Evolutionary conservation across 1,140 invertebrate genomes (phyloP).

Genomic region (Fopius arisanus): DNA sequence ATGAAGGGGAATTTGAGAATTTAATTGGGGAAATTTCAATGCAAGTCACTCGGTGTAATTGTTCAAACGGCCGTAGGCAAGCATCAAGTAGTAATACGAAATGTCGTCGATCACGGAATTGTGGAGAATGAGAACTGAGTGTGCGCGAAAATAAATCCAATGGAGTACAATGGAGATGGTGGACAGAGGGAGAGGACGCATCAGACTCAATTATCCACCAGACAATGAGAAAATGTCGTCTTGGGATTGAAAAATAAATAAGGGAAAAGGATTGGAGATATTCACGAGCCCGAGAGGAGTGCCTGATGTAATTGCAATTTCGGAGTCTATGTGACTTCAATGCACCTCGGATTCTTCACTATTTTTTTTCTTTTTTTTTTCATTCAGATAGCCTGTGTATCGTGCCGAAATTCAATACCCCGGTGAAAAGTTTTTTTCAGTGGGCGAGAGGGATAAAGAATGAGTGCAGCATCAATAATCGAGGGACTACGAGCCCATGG

Average conservation of each 20-base stretch:
- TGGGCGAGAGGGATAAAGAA: neutral
- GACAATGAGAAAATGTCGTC: neutral
- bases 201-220: neutral
- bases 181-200: neutral
- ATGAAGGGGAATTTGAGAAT: neutral
- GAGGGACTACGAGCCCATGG: neutral
- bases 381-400: neutral
- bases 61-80: neutral
- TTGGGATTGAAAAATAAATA: neutral
- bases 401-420: neutral
- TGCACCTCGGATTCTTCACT: no score
- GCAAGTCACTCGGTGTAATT: neutral
- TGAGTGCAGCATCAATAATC: conserved; percentile 1
- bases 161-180: neutral
- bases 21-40: neutral
- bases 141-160: neutral
- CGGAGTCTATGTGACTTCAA: no score
- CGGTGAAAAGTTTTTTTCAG: neutral
- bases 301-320: no score
- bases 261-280: no score
- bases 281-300: no score
- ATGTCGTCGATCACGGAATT: neutral
- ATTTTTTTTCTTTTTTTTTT: no score
- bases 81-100: neutral
- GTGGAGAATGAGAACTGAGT: neutral